These are phyloP conservation scores for Aphelenchoides avenae DNA, from an alignment of 1,140 invertebrate species.

Conservation along the genomic window DNA sequence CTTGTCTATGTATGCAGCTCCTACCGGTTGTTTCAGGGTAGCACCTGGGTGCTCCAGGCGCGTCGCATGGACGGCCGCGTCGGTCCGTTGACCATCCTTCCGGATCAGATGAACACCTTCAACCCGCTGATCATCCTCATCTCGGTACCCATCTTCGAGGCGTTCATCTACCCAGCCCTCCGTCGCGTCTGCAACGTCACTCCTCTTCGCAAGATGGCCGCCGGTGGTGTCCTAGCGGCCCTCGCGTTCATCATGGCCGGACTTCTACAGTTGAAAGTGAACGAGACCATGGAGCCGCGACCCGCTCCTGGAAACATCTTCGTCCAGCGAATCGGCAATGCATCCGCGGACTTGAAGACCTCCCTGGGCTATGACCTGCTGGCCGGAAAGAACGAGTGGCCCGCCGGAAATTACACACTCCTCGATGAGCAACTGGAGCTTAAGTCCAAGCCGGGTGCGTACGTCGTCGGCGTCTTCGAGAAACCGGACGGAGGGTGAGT, in stretches of 20 bases:
- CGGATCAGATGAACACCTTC: constrained; percentile 79
- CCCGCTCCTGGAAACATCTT: constrained; percentile 32
- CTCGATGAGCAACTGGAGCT: constrained; percentile 1
- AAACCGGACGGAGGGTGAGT: constrained; percentile 13
- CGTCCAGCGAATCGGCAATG: constrained; percentile 35
- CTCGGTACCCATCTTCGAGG: constrained; percentile 57
- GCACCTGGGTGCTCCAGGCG: constrained; percentile 39
- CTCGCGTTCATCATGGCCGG: constrained; percentile 45
- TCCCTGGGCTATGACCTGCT: neutral
- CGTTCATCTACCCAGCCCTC: constrained; percentile 57
- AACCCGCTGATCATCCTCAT: constrained; percentile 55
- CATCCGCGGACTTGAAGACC: constrained; percentile 6
- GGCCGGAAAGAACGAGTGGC: constrained; percentile 29
- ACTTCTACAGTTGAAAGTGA: constrained; percentile 41
- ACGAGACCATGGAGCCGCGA: constrained; percentile 38
- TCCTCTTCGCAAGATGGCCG: constrained; percentile 66
- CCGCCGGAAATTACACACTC: constrained; percentile 40
- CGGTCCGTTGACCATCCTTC: constrained; percentile 66
- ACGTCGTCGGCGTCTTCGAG: constrained; percentile 24
- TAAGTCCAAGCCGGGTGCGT: constrained; percentile 12
- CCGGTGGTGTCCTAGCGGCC: constrained; percentile 40
- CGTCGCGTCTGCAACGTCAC: constrained; percentile 63
- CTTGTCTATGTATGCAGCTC: neutral
- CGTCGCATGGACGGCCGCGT: constrained; percentile 61
- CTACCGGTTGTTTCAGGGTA: constrained; percentile 11